These are phyloP conservation scores for Automeris io DNA, from an alignment of 2,888 invertebrate genomes.

Conservation along the genomic window DNA sequence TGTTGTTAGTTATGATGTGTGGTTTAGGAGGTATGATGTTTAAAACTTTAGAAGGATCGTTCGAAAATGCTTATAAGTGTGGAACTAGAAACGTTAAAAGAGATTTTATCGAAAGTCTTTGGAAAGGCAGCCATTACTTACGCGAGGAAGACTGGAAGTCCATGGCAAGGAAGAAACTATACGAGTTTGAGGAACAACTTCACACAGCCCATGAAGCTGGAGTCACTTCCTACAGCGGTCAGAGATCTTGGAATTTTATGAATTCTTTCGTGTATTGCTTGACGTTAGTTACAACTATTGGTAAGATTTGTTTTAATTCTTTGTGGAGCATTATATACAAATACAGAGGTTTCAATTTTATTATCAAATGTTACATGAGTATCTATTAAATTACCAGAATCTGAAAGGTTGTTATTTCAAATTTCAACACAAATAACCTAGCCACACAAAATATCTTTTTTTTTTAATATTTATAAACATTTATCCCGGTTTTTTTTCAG, in stretches of 20 bases:
- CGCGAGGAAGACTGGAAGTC: slow-evolving; percentile 94
- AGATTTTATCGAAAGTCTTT: slow-evolving; percentile 89
- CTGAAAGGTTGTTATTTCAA: no score
- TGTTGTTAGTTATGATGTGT: slow-evolving; percentile 83
- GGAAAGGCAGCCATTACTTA: slow-evolving; percentile 88
- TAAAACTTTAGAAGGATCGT: slow-evolving; percentile 88
- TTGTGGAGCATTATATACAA: not conserved
- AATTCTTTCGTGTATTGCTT: slow-evolving; percentile 91
- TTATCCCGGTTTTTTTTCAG: slow-evolving; percentile 67
- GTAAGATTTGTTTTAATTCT: slow-evolving; percentile 72
- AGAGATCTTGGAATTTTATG: slow-evolving; percentile 91
- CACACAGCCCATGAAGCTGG: slow-evolving; percentile 91
- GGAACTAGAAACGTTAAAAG: slow-evolving; percentile 91
- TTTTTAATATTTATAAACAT: not conserved
- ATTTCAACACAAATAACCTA: not conserved
- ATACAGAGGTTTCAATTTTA: not conserved
- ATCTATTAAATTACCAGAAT: no score
- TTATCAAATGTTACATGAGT: not conserved
- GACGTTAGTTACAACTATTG: slow-evolving; percentile 92
- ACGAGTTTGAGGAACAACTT: slow-evolving; percentile 91
- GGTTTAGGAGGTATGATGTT: slow-evolving; percentile 89
- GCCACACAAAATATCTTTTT: not conserved
- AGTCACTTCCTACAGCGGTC: slow-evolving; percentile 88
- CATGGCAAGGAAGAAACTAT: slow-evolving; percentile 86
- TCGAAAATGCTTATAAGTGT: slow-evolving; percentile 92